phyloP scores from a whole-genome alignment of 35 echinoderm and acorn worm genomes.

The Lytechinus variegatus region DNA sequence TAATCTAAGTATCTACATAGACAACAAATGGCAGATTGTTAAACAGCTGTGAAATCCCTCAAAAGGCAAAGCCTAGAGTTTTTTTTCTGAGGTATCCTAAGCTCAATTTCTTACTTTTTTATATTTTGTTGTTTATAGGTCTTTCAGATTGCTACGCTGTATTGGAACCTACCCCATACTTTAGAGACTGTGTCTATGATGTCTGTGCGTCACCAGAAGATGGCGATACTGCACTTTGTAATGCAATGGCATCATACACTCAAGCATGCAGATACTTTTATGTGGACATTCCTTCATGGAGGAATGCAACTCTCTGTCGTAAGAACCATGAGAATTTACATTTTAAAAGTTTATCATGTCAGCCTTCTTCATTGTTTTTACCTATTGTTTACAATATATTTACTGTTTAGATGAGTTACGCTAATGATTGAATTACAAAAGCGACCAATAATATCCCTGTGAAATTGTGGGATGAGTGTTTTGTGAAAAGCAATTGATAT shows the following conservation, averaged over 20 bases:
- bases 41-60: too few relatives aligned
- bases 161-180: conserved; percentile 77
- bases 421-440: too few relatives aligned
- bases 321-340: conserved; percentile 6
- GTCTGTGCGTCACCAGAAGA: conserved; percentile 74
- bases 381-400: not conserved
- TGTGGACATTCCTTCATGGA: conserved; percentile 77
- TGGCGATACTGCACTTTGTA: conserved; percentile 67
- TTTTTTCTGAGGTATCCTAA: too few relatives aligned
- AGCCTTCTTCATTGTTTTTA: not conserved
- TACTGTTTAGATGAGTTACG: too few relatives aligned
- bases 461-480: not conserved
- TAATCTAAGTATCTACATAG: too few relatives aligned
- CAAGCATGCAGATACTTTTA: conserved; percentile 83
- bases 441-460: not conserved
- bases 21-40: too few relatives aligned
- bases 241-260: conserved; percentile 69
- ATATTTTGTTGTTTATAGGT: not conserved
- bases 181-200: conserved; percentile 84
- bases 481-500: not conserved
- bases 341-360: not conserved
- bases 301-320: conserved; percentile 90
- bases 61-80: too few relatives aligned
- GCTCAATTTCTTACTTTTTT: too few relatives aligned
- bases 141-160: conserved; percentile 72